These are phyloP conservation scores for Caranx ignobilis DNA, from an alignment of 2,113 vertebrate species.

Conservation along the genomic window DNA sequence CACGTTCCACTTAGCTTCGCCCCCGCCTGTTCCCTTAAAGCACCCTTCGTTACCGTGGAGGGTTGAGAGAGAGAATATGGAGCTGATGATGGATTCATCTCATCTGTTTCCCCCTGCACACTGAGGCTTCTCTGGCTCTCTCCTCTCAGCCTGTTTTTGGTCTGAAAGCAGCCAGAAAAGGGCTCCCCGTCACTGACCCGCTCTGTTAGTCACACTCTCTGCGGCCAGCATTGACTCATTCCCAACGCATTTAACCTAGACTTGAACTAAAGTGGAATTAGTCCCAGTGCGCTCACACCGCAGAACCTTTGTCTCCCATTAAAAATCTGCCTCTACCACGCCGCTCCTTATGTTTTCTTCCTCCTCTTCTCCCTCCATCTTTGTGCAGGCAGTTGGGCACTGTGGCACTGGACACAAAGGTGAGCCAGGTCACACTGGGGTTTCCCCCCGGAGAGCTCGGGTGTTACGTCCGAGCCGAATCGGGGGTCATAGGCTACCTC, in stretches of 20 bases:
- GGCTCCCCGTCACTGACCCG: constrained; percentile 84
- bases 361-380: constrained; percentile 31
- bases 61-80: constrained; percentile 57
- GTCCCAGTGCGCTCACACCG: constrained; percentile 73
- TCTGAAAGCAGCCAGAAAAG: constrained; percentile 65
- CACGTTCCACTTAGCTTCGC: constrained; percentile 50
- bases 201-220: constrained; percentile 89
- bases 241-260: constrained; percentile 88
- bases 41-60: constrained; percentile 55
- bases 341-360: constrained; percentile 11
- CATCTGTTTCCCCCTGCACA: constrained; percentile 67
- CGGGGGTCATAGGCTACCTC: constrained; percentile 72
- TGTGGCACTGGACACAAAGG: constrained; percentile 25
- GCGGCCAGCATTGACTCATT: constrained; percentile 89
- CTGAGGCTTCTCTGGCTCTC: constrained; percentile 39
- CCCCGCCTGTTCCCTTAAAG: constrained; percentile 32
- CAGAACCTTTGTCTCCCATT: constrained; percentile 60
- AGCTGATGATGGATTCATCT: constrained; percentile 79
- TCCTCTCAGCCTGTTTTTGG: constrained; percentile 58
- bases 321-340: constrained; percentile 44
- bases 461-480: constrained; percentile 69
- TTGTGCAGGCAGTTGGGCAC: constrained; percentile 22
- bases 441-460: constrained; percentile 39
- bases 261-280: constrained; percentile 89
- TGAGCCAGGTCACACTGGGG: constrained; percentile 64